Conservation (phyloP, 2,113 vertebrate genomes). For the Alligator sinensis region DNA sequence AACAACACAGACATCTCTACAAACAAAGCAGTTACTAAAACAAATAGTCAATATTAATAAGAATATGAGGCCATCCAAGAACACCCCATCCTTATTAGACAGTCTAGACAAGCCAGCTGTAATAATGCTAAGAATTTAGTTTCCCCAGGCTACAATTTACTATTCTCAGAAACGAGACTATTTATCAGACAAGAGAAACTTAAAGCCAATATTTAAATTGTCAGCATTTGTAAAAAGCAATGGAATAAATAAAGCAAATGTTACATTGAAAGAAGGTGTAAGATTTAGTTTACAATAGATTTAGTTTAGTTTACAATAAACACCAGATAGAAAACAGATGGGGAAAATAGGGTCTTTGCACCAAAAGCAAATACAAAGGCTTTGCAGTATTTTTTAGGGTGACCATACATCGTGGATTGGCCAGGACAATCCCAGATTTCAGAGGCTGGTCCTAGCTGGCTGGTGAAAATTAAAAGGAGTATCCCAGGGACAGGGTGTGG, state of each 20-base stretch:
- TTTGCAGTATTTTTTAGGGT: too few species aligned
- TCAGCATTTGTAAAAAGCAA: slow-evolving; percentile 12
- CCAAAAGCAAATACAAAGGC: background rate
- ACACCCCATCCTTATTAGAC: slow-evolving; percentile 22
- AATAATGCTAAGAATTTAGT: slow-evolving; percentile 26
- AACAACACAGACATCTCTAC: background rate
- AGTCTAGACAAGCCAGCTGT: slow-evolving; percentile 35
- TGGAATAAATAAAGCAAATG: background rate
- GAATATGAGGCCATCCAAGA: slow-evolving; percentile 22
- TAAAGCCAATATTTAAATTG: slow-evolving; percentile 2
- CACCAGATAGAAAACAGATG: background rate
- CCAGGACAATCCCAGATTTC: too few species aligned
- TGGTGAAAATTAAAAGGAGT: too few species aligned
- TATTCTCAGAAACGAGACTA: slow-evolving; percentile 17
- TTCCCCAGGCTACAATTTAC: background rate
- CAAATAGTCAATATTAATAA: slow-evolving; percentile 43
- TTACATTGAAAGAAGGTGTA: background rate
- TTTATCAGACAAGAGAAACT: background rate
- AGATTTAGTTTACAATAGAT: too few species aligned
- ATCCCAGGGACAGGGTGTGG: too few species aligned
- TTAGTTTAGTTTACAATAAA: too few species aligned
- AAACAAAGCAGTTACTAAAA: slow-evolving; percentile 36
- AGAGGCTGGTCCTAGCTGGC: too few species aligned
- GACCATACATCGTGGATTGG: too few species aligned
- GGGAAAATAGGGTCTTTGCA: background rate